Evolutionary conservation across 2,888 invertebrate genomes (phyloP), one percentile per base, ranked within the genome.

Genomic region (Rapana venosa): DNA sequence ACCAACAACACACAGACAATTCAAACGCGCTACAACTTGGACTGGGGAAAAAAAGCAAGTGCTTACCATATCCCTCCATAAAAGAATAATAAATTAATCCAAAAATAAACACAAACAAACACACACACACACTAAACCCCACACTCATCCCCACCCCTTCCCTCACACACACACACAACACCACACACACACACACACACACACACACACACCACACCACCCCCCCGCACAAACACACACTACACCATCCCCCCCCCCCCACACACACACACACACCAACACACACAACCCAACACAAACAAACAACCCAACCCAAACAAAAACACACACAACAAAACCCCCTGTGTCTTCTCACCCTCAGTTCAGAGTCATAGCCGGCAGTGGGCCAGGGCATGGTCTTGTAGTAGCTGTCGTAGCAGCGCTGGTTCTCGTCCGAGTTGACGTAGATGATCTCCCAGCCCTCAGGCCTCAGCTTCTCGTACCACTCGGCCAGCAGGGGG

Each of bases 401-500:
- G 36, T 89, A 90, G 88, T 92, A 92, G n/a, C 88, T 66, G 11
- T 86, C 47, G 79, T 88, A 92, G 47, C 89, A 86, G 30, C 61
- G 26, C 85, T 91, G 77, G 47, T 89, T 85, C 77, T 88, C 84
- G 88, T 92, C 92, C 17, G 89, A 88, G 77, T 90, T 91, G 85
- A 92, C 79, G 85, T 88, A 91, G 66, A 92, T 58, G 26, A 92
- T 86, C 70, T 92, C 91, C 70, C 89, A 88, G 17, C 93, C 95
- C 22, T 92, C 90, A 4, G 93, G 93, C 77, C 96, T 94, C 79
- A 93, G 81, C 86, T 95, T 95, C 15, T 95, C 94, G 93, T 97
- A 96, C 92, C 96, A 96, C 70, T 96, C 95, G 32, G 93, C 94
- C 47, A 96, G 87, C 22, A 79, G 91, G 2, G 96, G 96, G 0